A percentile compares a stretch with the other conserved stretches of the same genome.
phyloP scores from a whole-genome alignment of 2,113 vertebrate species.

The Semicossyphus pulcher region DNA sequence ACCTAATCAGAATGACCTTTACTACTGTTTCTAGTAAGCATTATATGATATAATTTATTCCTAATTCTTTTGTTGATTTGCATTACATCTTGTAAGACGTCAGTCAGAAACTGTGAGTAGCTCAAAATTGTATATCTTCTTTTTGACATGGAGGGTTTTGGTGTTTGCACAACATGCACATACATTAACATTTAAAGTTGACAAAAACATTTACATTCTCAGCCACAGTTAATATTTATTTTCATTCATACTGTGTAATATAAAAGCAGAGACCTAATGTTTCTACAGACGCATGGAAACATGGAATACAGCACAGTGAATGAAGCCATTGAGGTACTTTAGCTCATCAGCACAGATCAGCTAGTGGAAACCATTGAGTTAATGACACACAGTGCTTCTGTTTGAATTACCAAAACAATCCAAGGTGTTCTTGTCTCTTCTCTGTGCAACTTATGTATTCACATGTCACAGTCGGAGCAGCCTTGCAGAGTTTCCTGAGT shows the following conservation, averaged over 20 bases:
- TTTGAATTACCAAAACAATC: constrained; percentile 51
- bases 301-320: not conserved
- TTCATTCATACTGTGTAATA: not conserved
- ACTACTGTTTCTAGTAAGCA: no score
- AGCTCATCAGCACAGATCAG: not conserved
- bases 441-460: constrained; percentile 67
- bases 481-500: constrained; percentile 76
- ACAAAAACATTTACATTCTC: no score
- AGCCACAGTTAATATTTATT: no score
- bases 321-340: not conserved
- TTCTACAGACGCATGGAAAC: not conserved
- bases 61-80: no score
- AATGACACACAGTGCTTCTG: not conserved
- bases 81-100: no score
- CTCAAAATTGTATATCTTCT: constrained; percentile 1
- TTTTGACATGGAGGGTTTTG: not conserved
- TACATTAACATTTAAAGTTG: no score
- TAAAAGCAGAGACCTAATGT: not conserved
- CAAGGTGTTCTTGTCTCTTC: constrained; percentile 61
- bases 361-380: not conserved
- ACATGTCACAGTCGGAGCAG: constrained; percentile 68
- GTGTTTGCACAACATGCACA: constrained; percentile 5
- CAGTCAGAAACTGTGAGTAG: no score
- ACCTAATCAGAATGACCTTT: no score
- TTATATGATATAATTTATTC: no score